Conservation (phyloP, 2,888 invertebrate genomes). For the Branchinecta sandiegonensis region DNA sequence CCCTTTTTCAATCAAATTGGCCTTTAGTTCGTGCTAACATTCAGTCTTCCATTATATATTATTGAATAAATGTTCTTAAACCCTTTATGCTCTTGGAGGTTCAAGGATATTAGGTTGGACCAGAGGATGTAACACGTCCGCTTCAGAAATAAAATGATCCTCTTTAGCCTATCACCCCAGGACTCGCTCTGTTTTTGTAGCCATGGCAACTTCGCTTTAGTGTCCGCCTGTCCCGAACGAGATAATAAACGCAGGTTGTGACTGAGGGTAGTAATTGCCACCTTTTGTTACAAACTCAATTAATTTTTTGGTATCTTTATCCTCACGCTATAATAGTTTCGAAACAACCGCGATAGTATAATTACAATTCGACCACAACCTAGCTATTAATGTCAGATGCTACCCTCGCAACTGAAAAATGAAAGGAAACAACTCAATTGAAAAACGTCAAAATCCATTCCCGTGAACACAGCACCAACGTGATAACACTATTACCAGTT, state of each 20-base stretch:
- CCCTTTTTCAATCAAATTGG: no score
- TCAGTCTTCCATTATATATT: no score
- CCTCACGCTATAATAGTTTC: constrained; percentile 16
- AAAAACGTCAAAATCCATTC: constrained; percentile 15
- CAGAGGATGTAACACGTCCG: no score
- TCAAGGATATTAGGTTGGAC: no score
- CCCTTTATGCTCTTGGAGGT: no score
- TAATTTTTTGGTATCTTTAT: constrained; percentile 16
- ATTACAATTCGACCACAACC: constrained; percentile 14
- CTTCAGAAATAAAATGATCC: no score
- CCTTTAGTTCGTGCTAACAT: no score
- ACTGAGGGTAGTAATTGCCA: constrained; percentile 12
- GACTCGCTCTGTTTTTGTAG: no score
- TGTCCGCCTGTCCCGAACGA: background rate
- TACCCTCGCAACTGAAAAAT: constrained; percentile 15
- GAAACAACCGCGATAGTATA: constrained; percentile 11
- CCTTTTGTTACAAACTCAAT: constrained; percentile 11
- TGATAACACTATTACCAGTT: constrained; percentile 11
- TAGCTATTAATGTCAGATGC: constrained; percentile 14
- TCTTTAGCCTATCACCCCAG: no score
- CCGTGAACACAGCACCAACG: background rate
- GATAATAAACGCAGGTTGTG: constrained; percentile 10
- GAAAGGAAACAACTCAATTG: constrained; percentile 16
- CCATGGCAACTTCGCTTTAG: no score
- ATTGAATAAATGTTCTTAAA: no score